Percentiles rank a stretch among this genome's conserved stretches.
Conservation (phyloP, 2,113 vertebrate genomes). For the Platysternon megacephalum region DNA sequence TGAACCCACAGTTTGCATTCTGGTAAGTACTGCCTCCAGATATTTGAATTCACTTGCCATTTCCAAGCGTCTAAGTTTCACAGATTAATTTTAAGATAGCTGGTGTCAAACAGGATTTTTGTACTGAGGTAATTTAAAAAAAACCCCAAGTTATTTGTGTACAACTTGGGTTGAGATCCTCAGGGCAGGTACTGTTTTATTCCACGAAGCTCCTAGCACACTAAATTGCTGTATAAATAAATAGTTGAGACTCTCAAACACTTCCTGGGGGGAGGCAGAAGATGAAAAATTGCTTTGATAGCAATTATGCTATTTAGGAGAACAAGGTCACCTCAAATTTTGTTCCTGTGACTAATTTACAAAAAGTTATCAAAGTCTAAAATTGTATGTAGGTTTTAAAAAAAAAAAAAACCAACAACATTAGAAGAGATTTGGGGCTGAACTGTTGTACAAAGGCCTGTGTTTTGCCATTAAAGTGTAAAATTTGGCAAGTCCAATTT, state of each 20-base stretch:
- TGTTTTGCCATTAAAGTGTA: neutral
- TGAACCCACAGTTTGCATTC: slow-evolving; percentile 22
- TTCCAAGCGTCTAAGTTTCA: neutral
- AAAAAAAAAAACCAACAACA: too few relatives aligned
- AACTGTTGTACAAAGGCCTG: neutral
- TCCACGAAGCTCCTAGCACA: neutral
- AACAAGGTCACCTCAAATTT: neutral
- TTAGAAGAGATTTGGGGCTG: neutral
- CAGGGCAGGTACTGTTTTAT: neutral
- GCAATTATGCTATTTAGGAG: neutral
- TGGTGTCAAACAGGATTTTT: neutral
- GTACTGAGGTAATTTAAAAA: neutral
- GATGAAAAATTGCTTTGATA: neutral
- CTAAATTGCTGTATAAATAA: neutral
- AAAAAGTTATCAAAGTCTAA: neutral
- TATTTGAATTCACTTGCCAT: neutral
- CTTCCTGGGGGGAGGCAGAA: neutral
- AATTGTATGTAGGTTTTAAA: neutral
- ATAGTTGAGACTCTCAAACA: too few relatives aligned
- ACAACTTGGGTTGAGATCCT: neutral
- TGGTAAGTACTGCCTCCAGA: neutral
- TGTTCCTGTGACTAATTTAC: neutral
- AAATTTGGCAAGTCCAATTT: neutral
- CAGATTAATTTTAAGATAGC: neutral
- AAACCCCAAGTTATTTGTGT: neutral